A percentile compares a stretch with the other conserved stretches of the same genome.
These are phyloP conservation scores for Remorina albescens DNA, from an alignment of 2,797 vertebrate genomes.

Conservation along the genomic window DNA sequence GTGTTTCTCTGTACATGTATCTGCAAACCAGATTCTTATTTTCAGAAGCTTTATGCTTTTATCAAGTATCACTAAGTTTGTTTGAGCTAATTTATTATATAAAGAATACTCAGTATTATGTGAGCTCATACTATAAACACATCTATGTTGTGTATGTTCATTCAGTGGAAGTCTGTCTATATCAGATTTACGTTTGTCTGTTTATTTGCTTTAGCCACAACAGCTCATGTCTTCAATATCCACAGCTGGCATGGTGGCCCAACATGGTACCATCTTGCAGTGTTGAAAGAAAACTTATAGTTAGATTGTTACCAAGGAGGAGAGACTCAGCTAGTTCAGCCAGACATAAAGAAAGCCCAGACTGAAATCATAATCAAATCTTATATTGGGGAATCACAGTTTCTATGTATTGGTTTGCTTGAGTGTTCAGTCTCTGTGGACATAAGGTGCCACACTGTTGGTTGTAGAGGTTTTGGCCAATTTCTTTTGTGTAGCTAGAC, in stretches of 20 bases:
- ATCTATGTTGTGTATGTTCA: neutral
- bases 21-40: neutral
- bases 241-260: constrained; percentile 54
- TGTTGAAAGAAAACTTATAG: constrained; percentile 27
- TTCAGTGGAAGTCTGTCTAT: constrained; percentile 13
- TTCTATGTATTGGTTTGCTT: neutral
- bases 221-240: constrained; percentile 48
- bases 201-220: constrained; percentile 38
- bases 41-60: neutral
- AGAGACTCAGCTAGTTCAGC: constrained; percentile 7
- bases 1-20: neutral
- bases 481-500: neutral
- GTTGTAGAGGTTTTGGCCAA: neutral
- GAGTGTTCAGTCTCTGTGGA: neutral
- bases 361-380: neutral
- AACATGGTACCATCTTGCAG: constrained; percentile 26
- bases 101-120: neutral
- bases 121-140: no score
- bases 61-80: neutral
- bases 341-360: constrained; percentile 9
- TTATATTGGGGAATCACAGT: neutral
- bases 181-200: constrained; percentile 26
- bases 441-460: neutral
- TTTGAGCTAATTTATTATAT: neutral
- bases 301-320: neutral